Evolutionary conservation across 2,797 vertebrate genomes (phyloP).

Genomic region (Enoplosus armatus): DNA sequence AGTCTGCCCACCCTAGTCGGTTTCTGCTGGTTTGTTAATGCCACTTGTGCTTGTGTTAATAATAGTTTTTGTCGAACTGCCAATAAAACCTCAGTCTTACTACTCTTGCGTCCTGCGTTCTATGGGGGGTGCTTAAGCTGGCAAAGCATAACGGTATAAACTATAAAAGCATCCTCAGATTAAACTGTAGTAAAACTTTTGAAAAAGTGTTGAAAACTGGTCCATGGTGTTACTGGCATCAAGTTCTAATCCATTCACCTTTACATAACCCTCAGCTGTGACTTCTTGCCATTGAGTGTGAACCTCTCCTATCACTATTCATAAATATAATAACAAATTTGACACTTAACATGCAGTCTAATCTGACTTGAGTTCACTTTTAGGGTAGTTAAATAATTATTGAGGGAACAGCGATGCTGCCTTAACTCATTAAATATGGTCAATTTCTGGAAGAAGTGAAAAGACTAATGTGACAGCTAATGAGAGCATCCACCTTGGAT

Average conservation of each 20-base stretch:
- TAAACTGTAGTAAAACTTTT: not conserved
- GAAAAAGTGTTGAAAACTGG: not conserved
- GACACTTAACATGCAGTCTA: not conserved
- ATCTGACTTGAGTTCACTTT: not conserved
- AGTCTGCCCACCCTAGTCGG: accelerated
- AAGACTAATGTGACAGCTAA: not conserved
- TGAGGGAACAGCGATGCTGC: not conserved
- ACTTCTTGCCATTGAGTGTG: not conserved
- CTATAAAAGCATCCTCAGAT: not conserved
- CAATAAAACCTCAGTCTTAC: not conserved
- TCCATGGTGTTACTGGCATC: not conserved
- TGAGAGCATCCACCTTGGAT: not conserved
- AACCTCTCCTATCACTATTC: not conserved
- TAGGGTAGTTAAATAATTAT: not conserved
- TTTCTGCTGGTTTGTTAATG: not conserved
- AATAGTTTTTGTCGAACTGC: not conserved
- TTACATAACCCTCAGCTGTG: not conserved
- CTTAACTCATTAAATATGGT: not conserved
- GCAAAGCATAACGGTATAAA: not conserved
- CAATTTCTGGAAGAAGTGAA: not conserved
- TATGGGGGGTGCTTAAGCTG: not conserved
- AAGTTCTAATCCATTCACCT: not conserved
- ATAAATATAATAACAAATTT: conserved; percentile 2
- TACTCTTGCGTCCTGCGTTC: not conserved
- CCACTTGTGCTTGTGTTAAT: not conserved